phyloP scores from a whole-genome alignment of 2,797 vertebrate species.

The Phrynocephalus guinanensis region DNA sequence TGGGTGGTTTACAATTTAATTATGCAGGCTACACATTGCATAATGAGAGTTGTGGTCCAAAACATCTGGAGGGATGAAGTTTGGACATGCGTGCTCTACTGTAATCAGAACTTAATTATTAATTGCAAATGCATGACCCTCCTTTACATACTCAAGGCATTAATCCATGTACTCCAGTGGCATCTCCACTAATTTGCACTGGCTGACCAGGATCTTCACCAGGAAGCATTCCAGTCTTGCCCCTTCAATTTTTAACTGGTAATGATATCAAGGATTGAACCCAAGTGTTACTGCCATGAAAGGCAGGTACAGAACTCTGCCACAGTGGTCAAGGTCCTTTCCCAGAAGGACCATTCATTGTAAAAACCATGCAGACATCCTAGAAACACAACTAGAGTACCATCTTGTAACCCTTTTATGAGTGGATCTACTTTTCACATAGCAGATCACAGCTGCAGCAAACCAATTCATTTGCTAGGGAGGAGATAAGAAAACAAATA shows the following conservation, averaged over 20 bases:
- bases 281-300: neutral
- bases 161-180: neutral
- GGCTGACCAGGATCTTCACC: neutral
- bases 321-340: neutral
- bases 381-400: neutral
- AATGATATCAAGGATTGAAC: neutral
- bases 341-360: neutral
- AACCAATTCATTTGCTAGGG: neutral
- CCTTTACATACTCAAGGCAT: neutral
- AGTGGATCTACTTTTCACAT: neutral
- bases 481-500: neutral
- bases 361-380: neutral
- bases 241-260: neutral
- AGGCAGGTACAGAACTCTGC: no score
- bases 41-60: no score
- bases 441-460: neutral
- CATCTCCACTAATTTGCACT: neutral
- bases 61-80: no score
- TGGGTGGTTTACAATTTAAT: no score
- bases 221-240: no score
- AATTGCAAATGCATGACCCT: neutral
- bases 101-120: neutral
- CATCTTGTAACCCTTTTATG: neutral
- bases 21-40: no score
- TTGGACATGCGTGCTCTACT: no score